These are phyloP conservation scores for Delichon dasypus DNA, from an alignment of 2,797 vertebrate species.

Conservation along the genomic window DNA sequence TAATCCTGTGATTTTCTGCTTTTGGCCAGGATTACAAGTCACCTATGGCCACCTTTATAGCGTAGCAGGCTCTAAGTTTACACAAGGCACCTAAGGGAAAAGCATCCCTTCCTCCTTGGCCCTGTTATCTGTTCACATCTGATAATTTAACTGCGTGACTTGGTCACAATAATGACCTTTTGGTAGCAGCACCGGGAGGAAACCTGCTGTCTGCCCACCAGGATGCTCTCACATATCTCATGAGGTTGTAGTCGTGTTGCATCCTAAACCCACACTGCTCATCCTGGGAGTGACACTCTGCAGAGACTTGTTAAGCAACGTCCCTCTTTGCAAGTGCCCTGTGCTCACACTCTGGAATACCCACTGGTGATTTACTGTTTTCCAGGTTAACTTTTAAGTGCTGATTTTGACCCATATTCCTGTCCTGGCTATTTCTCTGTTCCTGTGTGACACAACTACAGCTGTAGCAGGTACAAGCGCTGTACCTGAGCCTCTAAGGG, in stretches of 20 bases:
- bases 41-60: slow-evolving; percentile 29
- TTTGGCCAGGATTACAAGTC: slow-evolving; percentile 56
- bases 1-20: slow-evolving; percentile 55
- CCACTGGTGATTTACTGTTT: not conserved
- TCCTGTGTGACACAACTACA: not conserved
- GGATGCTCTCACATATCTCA: not conserved
- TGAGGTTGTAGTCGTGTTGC: not conserved
- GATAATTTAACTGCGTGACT: not conserved
- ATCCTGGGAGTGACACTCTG: accelerated
- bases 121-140: not conserved
- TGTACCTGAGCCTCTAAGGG: not conserved
- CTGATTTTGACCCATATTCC: slow-evolving; percentile 52
- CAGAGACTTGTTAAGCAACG: not conserved
- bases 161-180: not conserved
- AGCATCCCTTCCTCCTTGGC: not conserved
- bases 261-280: not conserved
- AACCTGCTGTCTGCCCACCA: not conserved
- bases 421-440: not conserved
- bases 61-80: not conserved
- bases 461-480: not conserved
- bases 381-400: slow-evolving; percentile 37
- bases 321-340: not conserved
- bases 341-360: not conserved
- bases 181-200: not conserved
- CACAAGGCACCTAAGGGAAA: slow-evolving; percentile 3